These are phyloP conservation scores for Callipepla squamata DNA, from an alignment of 2,113 vertebrate genomes.

Conservation along the genomic window DNA sequence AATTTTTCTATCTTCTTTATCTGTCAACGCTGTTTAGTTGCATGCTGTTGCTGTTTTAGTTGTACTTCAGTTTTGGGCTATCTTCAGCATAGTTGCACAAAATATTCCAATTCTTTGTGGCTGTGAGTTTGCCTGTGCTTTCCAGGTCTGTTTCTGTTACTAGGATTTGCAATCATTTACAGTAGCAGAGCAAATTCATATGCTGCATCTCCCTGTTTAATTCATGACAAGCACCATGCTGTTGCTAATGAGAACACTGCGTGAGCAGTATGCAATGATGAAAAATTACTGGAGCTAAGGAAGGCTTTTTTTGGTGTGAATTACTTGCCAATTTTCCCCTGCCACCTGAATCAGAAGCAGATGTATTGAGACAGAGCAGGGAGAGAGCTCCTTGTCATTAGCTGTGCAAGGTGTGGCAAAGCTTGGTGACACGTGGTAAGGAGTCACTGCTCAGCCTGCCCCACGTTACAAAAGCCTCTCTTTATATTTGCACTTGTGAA, in stretches of 20 bases:
- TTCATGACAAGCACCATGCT: not conserved
- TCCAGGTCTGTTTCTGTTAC: not conserved
- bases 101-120: not conserved
- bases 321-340: not conserved
- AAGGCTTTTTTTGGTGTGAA: not conserved
- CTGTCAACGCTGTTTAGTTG: not conserved
- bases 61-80: not conserved
- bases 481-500: not conserved
- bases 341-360: slow-evolving; percentile 36
- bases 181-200: not conserved
- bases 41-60: not conserved
- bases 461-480: not conserved
- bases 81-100: not conserved
- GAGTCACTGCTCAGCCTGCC: not conserved
- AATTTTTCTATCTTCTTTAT: not conserved
- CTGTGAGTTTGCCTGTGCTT: not conserved
- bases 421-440: not conserved
- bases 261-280: not conserved
- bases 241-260: not conserved
- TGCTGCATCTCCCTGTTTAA: not conserved
- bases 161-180: not conserved
- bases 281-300: not conserved
- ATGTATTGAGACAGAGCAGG: not conserved
- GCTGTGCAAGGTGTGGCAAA: not conserved
- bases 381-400: not conserved